phyloP scores from a whole-genome alignment of 2,888 invertebrate genomes.

The Iphiclides podalirius region DNA sequence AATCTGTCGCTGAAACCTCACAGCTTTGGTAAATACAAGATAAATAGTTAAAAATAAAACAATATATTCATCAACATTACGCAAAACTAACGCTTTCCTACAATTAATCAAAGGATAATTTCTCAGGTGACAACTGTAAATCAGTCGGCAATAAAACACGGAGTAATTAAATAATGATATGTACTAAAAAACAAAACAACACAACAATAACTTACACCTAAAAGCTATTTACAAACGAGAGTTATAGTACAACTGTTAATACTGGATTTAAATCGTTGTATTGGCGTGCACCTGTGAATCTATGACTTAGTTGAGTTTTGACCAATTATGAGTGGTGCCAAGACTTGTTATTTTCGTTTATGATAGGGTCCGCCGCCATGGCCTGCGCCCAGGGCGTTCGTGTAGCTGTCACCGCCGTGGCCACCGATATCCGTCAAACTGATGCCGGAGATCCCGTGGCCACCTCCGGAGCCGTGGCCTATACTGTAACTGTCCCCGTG shows the following conservation, averaged over 20 bases:
- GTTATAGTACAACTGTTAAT: slow-evolving; percentile 45
- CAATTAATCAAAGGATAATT: too few species aligned
- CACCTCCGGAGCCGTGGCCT: slow-evolving; percentile 28
- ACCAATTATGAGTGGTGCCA: slow-evolving; percentile 9
- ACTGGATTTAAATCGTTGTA: slow-evolving; percentile 40
- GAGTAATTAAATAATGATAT: slow-evolving; percentile 39
- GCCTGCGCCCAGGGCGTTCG: slow-evolving; percentile 62
- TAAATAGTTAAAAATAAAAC: too few species aligned
- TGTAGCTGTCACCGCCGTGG: slow-evolving; percentile 60
- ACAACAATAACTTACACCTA: slow-evolving; percentile 63
- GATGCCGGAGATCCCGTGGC: slow-evolving; percentile 24
- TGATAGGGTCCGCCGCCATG: slow-evolving; percentile 74
- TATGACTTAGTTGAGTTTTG: slow-evolving; percentile 65
- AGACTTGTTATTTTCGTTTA: slow-evolving; percentile 44
- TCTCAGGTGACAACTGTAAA: too few species aligned
- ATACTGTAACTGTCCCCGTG: slow-evolving; percentile 31
- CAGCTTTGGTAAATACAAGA: too few species aligned
- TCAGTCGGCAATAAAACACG: slow-evolving; percentile 25
- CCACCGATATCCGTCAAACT: slow-evolving; percentile 28
- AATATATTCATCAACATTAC: too few species aligned
- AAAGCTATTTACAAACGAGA: slow-evolving; percentile 53
- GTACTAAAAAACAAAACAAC: slow-evolving; percentile 37
- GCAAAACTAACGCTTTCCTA: too few species aligned
- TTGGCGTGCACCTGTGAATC: slow-evolving; percentile 28
- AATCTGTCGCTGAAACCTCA: too few species aligned